These are phyloP conservation scores for Tor tambroides DNA, from an alignment of 2,113 vertebrate species.

Conservation along the genomic window DNA sequence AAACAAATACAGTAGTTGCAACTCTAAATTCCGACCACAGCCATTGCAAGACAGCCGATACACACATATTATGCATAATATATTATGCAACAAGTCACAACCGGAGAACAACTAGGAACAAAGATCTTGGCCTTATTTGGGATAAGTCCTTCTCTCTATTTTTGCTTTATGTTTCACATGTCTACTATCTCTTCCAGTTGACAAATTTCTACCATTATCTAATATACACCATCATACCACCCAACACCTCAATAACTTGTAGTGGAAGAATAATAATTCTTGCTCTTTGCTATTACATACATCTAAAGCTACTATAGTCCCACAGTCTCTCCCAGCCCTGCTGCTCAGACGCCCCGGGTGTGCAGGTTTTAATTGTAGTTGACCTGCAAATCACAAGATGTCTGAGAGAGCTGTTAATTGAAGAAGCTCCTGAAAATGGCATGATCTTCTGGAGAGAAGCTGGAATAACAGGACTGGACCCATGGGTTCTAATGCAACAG, in stretches of 20 bases:
- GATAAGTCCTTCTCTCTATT: neutral
- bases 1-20: neutral
- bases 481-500: slow-evolving; percentile 68
- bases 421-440: slow-evolving; percentile 69
- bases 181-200: neutral
- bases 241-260: neutral
- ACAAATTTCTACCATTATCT: neutral
- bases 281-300: slow-evolving; percentile 21
- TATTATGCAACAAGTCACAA: neutral
- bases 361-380: slow-evolving; percentile 68
- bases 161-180: neutral
- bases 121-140: neutral
- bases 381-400: slow-evolving; percentile 62
- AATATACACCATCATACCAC: neutral
- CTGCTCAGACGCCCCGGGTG: slow-evolving; percentile 66
- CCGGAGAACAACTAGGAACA: neutral
- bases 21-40: neutral
- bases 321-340: slow-evolving; percentile 48
- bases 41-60: neutral
- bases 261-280: slow-evolving; percentile 18
- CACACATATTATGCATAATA: neutral
- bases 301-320: slow-evolving; percentile 31
- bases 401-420: slow-evolving; percentile 65
- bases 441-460: slow-evolving; percentile 65
- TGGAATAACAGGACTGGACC: slow-evolving; percentile 48